phyloP scores from a whole-genome alignment of 1,140 invertebrate species.

The Musca vetustissima region DNA sequence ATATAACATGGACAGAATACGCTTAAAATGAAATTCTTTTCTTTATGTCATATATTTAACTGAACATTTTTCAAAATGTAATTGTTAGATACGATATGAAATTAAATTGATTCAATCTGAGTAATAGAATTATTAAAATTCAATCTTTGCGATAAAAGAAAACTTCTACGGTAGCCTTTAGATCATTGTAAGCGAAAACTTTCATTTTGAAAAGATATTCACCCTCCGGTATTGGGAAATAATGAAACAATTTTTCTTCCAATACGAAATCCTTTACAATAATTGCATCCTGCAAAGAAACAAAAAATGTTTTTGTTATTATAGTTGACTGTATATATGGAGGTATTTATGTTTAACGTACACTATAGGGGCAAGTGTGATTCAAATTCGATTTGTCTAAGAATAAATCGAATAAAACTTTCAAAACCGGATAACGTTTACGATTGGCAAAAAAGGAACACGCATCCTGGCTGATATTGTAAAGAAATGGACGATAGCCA shows the following conservation, averaged over 20 bases:
- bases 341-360: not conserved
- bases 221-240: not conserved
- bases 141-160: not conserved
- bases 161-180: not conserved
- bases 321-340: too few species aligned
- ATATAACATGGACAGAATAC: too few species aligned
- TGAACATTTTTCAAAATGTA: too few species aligned
- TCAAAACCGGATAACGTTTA: not conserved
- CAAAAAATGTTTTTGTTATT: not conserved
- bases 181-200: conserved; percentile 1
- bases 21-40: too few species aligned
- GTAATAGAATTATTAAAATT: too few species aligned
- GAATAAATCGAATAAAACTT: not conserved
- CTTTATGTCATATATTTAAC: too few species aligned
- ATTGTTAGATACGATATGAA: too few species aligned
- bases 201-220: not conserved
- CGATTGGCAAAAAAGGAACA: not conserved
- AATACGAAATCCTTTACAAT: not conserved
- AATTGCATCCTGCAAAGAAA: not conserved
- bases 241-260: not conserved
- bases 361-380: not conserved
- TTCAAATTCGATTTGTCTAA: not conserved
- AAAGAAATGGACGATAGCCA: not conserved
- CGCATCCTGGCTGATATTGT: not conserved
- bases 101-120: too few species aligned